Base-by-base conservation (phyloP, 2,888 invertebrate species). In the Drosophila basisetae region DNA sequence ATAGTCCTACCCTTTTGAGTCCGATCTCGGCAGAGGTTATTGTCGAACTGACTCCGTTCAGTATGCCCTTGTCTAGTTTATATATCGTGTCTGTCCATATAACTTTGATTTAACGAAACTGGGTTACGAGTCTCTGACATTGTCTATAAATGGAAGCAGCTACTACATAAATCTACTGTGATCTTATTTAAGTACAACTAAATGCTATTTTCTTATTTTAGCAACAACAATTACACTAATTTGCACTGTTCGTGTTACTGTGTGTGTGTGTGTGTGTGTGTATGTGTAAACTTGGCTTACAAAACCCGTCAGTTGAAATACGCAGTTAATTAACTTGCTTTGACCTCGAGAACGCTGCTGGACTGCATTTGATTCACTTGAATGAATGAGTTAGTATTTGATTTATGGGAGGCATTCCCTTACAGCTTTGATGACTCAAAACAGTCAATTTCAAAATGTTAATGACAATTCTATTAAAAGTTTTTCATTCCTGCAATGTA, bases 111-210 rank as follows among this genome's bases (percentile, higher is more conserved):
- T 78, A 89, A 67, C 72, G 56, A 33, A 59, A 58, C 50, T 63
- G 33, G 41, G 53, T 18, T 65, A 47, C 53, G 35, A 66, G 53
- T 59, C 47, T 56, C 56, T n/a, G 63, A 60, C 66, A 61, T 65
- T 84, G 83, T 70, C 84, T 88, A 88, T 90, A 84, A 80, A 85
- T 84, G 84, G 90, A 53, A 67, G 85, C 83, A 58, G 80, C 83
- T 73, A 53, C 60, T 75, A 80, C 75, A 89, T 80, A 83, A 85
- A 82, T 76, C 85, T 79, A 84, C 68, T 73, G 80, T 73, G 61
- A 69, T 69, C 76, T 69, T 66, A 70, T 73, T 78, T 83, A 87
- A 87, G 82, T 84, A 71, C 60, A 65, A 61, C 80, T 78, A 76
- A 65, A 41, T 75, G 54, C 50, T 41, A 18, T 39, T 50, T 31